A percentile compares a stretch with the other conserved stretches of the same genome.
These are phyloP conservation scores for Callimorpha dominula DNA, from an alignment of 2,888 invertebrate species.

Conservation along the genomic window DNA sequence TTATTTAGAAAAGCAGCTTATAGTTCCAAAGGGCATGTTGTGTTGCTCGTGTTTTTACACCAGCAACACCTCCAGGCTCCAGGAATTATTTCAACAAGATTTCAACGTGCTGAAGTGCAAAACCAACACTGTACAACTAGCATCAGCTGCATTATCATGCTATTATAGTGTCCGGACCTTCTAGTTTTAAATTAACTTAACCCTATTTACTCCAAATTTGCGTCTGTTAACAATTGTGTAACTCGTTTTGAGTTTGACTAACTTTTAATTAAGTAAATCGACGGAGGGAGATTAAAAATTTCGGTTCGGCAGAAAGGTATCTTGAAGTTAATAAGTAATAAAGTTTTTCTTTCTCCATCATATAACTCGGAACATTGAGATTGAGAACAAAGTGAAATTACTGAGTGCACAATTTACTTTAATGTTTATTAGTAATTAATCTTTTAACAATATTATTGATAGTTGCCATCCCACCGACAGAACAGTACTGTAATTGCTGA, in stretches of 20 bases:
- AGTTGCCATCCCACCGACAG: no score
- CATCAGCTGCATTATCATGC: conserved; percentile 3
- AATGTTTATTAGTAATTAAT: neutral
- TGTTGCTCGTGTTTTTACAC: no score
- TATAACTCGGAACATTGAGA: conserved; percentile 6
- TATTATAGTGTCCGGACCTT: conserved; percentile 43
- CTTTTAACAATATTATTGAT: neutral
- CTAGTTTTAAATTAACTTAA: conserved; percentile 55
- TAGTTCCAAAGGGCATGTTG: no score
- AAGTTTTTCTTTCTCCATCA: conserved; percentile 23
- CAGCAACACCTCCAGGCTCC: no score
- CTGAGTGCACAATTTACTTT: neutral
- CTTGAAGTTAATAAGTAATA: conserved; percentile 26
- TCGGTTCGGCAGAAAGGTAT: conserved; percentile 34
- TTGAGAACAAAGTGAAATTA: conserved; percentile 1
- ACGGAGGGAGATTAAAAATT: conserved; percentile 52
- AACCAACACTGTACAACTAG: neutral
- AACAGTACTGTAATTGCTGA: no score
- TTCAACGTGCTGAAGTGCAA: neutral
- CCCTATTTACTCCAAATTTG: conserved; percentile 50
- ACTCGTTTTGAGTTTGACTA: conserved; percentile 59
- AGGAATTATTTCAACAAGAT: neutral
- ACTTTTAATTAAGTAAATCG: conserved; percentile 57
- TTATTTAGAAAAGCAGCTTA: neutral
- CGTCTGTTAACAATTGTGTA: conserved; percentile 58